Conservation (phyloP, 1,140 invertebrate genomes). For the Drosophila erecta region DNA sequence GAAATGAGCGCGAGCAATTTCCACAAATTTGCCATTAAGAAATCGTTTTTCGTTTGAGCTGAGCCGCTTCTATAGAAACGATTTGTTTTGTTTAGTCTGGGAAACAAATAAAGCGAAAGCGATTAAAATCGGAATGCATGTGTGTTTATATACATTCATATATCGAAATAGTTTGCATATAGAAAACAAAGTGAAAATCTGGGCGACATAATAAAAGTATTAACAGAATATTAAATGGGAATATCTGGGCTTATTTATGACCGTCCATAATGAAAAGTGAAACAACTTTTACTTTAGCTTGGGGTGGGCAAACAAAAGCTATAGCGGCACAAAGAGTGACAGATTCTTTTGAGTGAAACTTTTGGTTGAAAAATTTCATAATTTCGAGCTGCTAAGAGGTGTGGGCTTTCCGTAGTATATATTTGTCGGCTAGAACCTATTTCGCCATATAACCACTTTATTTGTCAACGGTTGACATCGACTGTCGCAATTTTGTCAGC, state of each 20-base stretch:
- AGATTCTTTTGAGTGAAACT: constrained; percentile 71
- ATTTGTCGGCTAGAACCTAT: constrained; percentile 39
- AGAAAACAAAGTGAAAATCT: constrained; percentile 53
- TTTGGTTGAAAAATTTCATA: constrained; percentile 68
- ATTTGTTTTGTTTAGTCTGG: constrained; percentile 23
- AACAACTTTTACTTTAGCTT: constrained; percentile 76
- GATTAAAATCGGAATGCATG: constrained; percentile 28
- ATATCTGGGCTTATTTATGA: constrained; percentile 48
- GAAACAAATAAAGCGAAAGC: constrained; percentile 46
- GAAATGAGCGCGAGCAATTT: constrained; percentile 62
- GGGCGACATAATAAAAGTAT: constrained; percentile 56
- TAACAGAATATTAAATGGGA: constrained; percentile 66
- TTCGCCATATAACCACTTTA: constrained; percentile 74
- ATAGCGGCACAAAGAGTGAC: constrained; percentile 21
- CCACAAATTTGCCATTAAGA: constrained; percentile 56
- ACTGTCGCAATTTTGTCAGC: constrained; percentile 75
- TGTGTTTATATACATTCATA: constrained; percentile 1
- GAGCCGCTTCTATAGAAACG: constrained; percentile 25
- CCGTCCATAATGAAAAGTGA: constrained; percentile 56
- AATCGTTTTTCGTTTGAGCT: constrained; percentile 30
- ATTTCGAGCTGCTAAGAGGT: constrained; percentile 42
- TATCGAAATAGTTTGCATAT: constrained; percentile 46
- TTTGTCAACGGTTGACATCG: constrained; percentile 73
- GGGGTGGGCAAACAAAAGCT: constrained; percentile 54
- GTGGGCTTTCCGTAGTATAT: constrained; percentile 30